Evolutionary conservation across 2,113 vertebrate genomes (phyloP).

Genomic region (Erythrolamprus reginae): DNA sequence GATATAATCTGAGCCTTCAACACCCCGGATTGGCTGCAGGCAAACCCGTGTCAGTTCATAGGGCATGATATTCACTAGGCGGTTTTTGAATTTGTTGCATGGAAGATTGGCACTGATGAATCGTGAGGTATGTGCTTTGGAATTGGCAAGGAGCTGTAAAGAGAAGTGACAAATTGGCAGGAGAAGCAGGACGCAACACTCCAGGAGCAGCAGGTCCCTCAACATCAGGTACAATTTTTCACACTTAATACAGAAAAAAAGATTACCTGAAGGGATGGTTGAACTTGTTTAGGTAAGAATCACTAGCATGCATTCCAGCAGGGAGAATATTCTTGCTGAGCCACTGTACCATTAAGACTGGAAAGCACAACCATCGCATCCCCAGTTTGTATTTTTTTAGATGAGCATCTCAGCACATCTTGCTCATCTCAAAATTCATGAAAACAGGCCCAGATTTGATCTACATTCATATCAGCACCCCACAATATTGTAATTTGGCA

Average conservation of each 20-base stretch:
- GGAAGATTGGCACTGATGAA: conserved; percentile 97
- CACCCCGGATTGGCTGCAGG: conserved; percentile 92
- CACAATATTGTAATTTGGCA: not conserved
- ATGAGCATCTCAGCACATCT: not conserved
- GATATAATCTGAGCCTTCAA: conserved; percentile 96
- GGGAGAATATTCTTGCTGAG: not conserved
- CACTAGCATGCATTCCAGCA: not conserved
- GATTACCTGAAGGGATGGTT: not conserved
- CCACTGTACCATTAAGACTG: not conserved
- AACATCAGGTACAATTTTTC: not conserved
- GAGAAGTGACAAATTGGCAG: conserved; percentile 5
- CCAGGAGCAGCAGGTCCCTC: not conserved
- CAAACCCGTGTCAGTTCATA: conserved; percentile 90
- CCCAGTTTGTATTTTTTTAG: not conserved
- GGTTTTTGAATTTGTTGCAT: conserved; percentile 98
- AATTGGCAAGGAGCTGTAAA: conserved; percentile 84
- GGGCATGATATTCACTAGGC: conserved; percentile 94
- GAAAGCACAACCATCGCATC: not conserved
- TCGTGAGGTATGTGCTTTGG: conserved; percentile 89
- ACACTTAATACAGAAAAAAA: not conserved
- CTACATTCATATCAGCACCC: not conserved
- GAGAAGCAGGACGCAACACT: not conserved
- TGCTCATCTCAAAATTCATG: not conserved
- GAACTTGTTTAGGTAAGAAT: not conserved
- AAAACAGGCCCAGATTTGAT: not conserved